phyloP scores from a whole-genome alignment of 2,797 vertebrate genomes.

The Poecilia velifera region DNA sequence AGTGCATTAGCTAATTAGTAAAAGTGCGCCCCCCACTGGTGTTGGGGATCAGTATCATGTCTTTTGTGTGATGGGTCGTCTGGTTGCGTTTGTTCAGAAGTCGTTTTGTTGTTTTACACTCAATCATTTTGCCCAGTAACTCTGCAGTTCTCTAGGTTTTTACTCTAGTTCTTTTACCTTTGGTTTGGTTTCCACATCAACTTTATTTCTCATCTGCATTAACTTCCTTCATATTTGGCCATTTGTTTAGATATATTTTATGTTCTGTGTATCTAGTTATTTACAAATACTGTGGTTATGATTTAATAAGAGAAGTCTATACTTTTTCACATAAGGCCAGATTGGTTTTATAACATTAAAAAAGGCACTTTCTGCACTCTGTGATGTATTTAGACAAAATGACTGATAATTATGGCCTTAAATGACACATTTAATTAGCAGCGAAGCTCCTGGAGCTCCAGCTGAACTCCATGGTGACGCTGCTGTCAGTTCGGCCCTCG shows the following conservation, averaged over 20 bases:
- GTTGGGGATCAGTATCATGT: background rate
- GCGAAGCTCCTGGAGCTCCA: background rate
- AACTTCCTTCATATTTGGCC: background rate
- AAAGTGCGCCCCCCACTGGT: too few species aligned
- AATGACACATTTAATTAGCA: conserved; percentile 3
- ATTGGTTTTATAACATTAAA: background rate
- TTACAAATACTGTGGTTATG: background rate
- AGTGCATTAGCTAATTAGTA: too few species aligned
- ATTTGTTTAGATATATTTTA: background rate
- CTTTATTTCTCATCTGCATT: background rate
- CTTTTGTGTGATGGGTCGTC: background rate
- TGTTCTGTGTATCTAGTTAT: background rate
- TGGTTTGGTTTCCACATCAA: background rate
- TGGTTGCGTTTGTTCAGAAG: background rate
- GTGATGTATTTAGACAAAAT: background rate
- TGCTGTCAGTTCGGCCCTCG: conserved; percentile 26
- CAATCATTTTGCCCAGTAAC: background rate
- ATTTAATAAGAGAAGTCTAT: background rate
- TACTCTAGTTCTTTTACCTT: background rate
- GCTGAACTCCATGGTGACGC: conserved; percentile 4
- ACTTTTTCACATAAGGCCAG: background rate
- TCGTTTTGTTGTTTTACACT: background rate
- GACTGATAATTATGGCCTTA: background rate
- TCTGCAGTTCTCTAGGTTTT: background rate
- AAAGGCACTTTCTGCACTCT: background rate